Evolutionary conservation across 2,113 vertebrate genomes (phyloP), one percentile per base, ranked within the genome.

Genomic region (Boleophthalmus pectinirostris): DNA sequence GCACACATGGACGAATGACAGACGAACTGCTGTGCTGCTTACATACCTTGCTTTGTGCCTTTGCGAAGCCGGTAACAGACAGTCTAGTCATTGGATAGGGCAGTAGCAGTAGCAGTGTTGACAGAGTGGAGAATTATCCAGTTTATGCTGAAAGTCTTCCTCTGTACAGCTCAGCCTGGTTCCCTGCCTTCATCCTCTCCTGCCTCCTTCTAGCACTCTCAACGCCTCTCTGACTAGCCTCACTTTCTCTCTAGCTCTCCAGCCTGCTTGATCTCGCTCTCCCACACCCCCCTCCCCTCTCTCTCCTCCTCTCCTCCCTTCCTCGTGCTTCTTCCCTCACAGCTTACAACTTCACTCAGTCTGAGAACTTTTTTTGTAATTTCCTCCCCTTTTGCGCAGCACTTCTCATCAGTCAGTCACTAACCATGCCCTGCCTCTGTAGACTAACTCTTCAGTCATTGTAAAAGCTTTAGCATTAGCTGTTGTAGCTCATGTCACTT

Each of bases 401-500:
- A 83, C 83, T 69, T 68, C 72, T 68, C 46, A 56, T 75, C 56
- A 24, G 21, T 14, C 51, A 25, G 6, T 61, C 58, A 25, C 58
- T 66, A 77, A 51, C 70, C 73, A 68, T 75, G 75, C 86, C 74
- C 82, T 82, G 75, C 57, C 86, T 92, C 83, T 78, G 80, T 75
- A 77, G 85, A 93, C 93, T 94, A 92, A 93, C 93, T 93, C 91
- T 90, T 90, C 87, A 82, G 86, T 91, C 89, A 91, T 92, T 91
- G 92, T 92, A 77, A 87, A 77, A 91, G 90, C 83, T 78, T 89
- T 86, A 84, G 89, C 84, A 25, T 25, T 58, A 58, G 56, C 51
- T 25, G 73, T 86, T 84, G 87, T 88, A 84, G 85, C 90, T 91
- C 85, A 85, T 89, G 91, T 90, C 56, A 58, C 23, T 90, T 93